Conservation (phyloP, 1,140 invertebrate species). For the Cherax destructor region DNA sequence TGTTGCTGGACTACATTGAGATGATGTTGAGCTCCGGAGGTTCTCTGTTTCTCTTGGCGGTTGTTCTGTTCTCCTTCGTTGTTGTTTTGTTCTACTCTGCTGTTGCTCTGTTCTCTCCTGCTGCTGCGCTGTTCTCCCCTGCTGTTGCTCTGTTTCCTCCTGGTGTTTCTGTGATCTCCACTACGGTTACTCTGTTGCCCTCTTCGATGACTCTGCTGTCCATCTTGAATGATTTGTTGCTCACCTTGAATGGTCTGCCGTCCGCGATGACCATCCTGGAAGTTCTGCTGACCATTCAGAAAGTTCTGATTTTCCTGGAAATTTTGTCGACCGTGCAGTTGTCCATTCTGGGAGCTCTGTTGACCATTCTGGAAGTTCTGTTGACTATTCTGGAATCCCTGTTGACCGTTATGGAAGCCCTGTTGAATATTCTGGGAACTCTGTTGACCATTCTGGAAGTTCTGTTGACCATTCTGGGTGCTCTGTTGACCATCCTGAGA, state of each 20-base stretch:
- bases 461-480: not conserved
- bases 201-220: not conserved
- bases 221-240: not conserved
- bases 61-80: not conserved
- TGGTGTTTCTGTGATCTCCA: not conserved
- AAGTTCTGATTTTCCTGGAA: not conserved
- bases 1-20: not conserved
- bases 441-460: not conserved
- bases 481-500: not conserved
- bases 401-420: not conserved
- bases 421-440: not conserved
- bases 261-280: not conserved
- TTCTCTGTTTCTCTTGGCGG: not conserved
- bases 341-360: not conserved
- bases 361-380: not conserved
- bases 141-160: not conserved
- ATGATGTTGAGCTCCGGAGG: not conserved
- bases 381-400: not conserved
- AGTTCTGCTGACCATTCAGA: not conserved
- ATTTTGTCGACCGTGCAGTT: not conserved
- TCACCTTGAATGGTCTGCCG: not conserved
- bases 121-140: not conserved
- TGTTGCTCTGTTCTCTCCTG: not conserved
- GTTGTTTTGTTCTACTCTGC: not conserved
- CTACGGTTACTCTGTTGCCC: not conserved